phyloP scores from a whole-genome alignment of 2,113 vertebrate genomes.

The Hippocampus abdominalis region DNA sequence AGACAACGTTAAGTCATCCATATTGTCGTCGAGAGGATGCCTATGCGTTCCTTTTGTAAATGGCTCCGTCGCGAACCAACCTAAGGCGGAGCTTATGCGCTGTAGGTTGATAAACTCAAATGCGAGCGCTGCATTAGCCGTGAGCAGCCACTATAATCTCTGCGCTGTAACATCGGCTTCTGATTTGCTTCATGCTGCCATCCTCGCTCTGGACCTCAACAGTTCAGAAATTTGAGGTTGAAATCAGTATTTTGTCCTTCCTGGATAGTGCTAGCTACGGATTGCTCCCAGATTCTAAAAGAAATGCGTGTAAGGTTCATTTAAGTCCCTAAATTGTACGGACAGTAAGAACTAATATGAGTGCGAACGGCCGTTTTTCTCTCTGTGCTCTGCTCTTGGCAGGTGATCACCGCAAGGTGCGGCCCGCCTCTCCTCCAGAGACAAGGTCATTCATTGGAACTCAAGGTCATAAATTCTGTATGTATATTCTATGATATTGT shows the following conservation, averaged over 20 bases:
- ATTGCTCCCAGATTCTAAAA: neutral
- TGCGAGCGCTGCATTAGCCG: neutral
- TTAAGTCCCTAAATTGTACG: too few species aligned
- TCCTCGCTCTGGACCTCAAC: too few species aligned
- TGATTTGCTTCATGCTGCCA: neutral
- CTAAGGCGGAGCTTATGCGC: constrained; percentile 18
- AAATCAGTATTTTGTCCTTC: neutral
- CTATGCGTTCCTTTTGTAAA: constrained; percentile 2
- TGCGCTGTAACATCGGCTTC: neutral
- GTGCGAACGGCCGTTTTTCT: too few species aligned
- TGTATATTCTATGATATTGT: neutral
- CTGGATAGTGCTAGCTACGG: neutral
- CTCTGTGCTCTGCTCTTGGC: too few species aligned
- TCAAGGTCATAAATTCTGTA: neutral
- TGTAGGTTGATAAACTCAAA: constrained; percentile 6
- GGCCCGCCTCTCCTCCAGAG: too few species aligned
- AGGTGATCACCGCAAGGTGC: too few species aligned
- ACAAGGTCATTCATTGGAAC: too few species aligned
- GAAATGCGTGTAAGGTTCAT: too few species aligned
- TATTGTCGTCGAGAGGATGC: neutral
- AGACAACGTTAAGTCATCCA: constrained; percentile 9
- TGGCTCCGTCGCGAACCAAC: constrained; percentile 9
- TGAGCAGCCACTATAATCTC: constrained; percentile 5
- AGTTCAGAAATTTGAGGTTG: neutral
- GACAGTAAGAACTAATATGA: too few species aligned